Evolutionary conservation across 2,797 vertebrate genomes (phyloP).

Genomic region (Rhinella marina): DNA sequence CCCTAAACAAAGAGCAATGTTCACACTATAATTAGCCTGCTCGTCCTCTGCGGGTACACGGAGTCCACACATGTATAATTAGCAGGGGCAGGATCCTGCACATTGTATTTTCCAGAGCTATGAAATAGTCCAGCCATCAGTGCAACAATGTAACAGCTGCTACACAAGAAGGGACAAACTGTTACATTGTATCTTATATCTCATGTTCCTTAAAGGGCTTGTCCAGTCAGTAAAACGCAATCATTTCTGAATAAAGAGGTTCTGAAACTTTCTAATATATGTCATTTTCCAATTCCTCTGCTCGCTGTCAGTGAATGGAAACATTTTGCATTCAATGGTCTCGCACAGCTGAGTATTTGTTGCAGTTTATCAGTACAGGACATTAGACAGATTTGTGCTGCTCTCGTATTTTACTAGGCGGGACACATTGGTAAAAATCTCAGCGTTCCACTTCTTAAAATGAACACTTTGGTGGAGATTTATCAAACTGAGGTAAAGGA

Average conservation of each 20-base stretch:
- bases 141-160: neutral
- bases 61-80: neutral
- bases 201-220: neutral
- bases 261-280: too few relatives aligned
- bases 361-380: neutral
- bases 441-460: too few relatives aligned
- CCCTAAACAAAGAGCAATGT: neutral
- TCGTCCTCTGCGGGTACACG: neutral
- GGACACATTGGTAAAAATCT: too few relatives aligned
- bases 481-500: too few relatives aligned
- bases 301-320: neutral
- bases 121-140: neutral
- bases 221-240: too few relatives aligned
- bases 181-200: neutral
- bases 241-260: too few relatives aligned
- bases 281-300: neutral
- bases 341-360: neutral
- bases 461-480: too few relatives aligned
- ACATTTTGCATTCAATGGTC: neutral
- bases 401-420: too few relatives aligned
- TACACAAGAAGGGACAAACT: neutral
- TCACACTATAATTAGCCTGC: conserved; percentile 25
- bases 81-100: neutral
- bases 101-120: neutral
- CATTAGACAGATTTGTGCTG: too few relatives aligned